Conservation (phyloP, 53 echinoderm and acorn worm species). For the Hippasteria phrygiana region DNA sequence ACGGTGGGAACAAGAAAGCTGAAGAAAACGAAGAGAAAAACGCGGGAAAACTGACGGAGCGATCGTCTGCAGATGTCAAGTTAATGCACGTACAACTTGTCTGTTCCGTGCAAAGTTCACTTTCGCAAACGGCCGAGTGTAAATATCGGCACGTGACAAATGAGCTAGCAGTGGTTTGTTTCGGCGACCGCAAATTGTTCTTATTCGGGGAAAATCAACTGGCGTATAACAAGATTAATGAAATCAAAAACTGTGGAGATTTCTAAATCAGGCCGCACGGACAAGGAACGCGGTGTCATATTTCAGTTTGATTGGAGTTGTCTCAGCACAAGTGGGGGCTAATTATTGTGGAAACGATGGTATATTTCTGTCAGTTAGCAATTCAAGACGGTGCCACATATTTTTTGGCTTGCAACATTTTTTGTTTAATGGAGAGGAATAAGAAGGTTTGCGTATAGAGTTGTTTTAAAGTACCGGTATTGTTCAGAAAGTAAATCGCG, state of each 20-base stretch:
- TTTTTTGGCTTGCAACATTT: no score
- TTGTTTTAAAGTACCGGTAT: no score
- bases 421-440: no score
- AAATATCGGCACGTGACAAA: constrained; percentile 29
- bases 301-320: not conserved
- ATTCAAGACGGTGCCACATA: no score
- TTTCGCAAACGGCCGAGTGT: not conserved
- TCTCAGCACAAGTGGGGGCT: not conserved
- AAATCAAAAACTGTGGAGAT: not conserved
- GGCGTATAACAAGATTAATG: constrained; percentile 6
- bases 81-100: not conserved
- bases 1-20: not conserved
- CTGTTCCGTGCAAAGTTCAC: constrained; percentile 5
- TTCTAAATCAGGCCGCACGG: not conserved
- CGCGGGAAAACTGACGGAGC: not conserved
- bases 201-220: not conserved
- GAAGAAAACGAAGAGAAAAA: not conserved
- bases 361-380: no score
- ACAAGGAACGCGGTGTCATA: not conserved
- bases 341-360: not conserved
- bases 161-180: constrained; percentile 4
- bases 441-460: no score
- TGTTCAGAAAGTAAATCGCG: no score
- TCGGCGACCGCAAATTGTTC: constrained; percentile 13
- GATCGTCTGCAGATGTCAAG: not conserved